These are phyloP conservation scores for Cryptotermes secundus DNA, from an alignment of 1,140 invertebrate genomes.

Conservation along the genomic window DNA sequence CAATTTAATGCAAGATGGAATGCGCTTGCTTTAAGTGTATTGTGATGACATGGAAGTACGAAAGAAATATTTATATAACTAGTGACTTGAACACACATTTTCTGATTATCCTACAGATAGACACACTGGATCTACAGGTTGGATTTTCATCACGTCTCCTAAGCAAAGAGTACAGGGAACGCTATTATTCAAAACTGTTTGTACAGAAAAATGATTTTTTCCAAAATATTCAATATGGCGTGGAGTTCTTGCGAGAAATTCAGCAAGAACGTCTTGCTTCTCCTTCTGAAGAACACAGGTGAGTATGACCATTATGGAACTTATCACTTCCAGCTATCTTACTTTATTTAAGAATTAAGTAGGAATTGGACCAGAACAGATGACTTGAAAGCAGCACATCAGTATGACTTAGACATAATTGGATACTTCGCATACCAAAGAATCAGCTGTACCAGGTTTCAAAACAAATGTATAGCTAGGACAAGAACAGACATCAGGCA, in stretches of 20 bases:
- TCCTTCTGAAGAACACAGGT: conserved; percentile 43
- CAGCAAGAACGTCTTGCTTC: conserved; percentile 42
- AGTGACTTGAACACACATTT: conserved; percentile 19
- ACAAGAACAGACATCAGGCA: conserved; percentile 13
- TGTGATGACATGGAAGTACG: too few species aligned
- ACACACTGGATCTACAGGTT: conserved; percentile 51
- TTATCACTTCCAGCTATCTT: too few species aligned
- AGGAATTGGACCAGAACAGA: too few species aligned
- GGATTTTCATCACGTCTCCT: conserved; percentile 53
- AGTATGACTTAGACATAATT: too few species aligned
- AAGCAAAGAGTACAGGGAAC: conserved; percentile 48
- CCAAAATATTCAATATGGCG: conserved; percentile 49
- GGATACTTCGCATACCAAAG: too few species aligned
- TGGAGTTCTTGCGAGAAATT: conserved; percentile 45
- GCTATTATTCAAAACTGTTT: conserved; percentile 50
- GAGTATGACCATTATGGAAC: background rate
- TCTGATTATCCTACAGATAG: conserved; percentile 48
- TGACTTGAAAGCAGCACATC: too few species aligned
- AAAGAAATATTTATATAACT: too few species aligned
- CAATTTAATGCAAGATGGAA: too few species aligned
- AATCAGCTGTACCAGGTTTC: background rate
- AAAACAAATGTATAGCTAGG: too few species aligned
- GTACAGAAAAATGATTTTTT: conserved; percentile 55
- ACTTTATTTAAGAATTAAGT: too few species aligned
- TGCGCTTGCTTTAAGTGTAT: too few species aligned